Percentiles rank a stretch among this genome's conserved stretches.
These are phyloP conservation scores for Alexandromys fortis DNA, from an alignment of 2,113 vertebrate species.

Conservation along the genomic window DNA sequence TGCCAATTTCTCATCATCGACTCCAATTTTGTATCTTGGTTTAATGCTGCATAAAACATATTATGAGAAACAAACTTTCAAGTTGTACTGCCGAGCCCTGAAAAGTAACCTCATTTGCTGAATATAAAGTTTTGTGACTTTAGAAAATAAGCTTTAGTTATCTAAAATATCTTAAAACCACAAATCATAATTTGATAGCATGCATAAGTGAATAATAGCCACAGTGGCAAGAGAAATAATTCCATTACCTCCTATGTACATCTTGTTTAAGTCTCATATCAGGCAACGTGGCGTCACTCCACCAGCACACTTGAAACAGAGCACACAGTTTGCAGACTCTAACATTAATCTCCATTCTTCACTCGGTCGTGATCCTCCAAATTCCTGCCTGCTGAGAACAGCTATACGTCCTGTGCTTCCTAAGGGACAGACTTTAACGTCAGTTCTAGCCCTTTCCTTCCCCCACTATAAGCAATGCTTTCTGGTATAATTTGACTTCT, in stretches of 20 bases:
- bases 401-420: neutral
- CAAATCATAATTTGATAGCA: conserved; percentile 36
- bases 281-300: neutral
- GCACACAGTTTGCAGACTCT: neutral
- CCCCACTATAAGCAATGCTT: neutral
- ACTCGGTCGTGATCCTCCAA: neutral
- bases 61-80: conserved; percentile 52
- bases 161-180: conserved; percentile 33
- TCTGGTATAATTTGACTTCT: neutral
- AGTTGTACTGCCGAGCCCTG: neutral
- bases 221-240: conserved; percentile 32
- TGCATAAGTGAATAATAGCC: neutral
- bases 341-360: neutral
- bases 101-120: neutral
- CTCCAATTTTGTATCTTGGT: neutral
- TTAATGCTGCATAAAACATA: conserved; percentile 37
- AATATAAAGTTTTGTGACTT: conserved; percentile 24
- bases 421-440: neutral
- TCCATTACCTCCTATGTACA: neutral
- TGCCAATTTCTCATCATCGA: neutral
- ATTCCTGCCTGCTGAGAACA: neutral
- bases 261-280: neutral
- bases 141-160: conserved; percentile 2
- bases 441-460: neutral
- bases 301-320: neutral